Conservation (phyloP, 2,113 vertebrate genomes). For the Erpornis zantholeuca region DNA sequence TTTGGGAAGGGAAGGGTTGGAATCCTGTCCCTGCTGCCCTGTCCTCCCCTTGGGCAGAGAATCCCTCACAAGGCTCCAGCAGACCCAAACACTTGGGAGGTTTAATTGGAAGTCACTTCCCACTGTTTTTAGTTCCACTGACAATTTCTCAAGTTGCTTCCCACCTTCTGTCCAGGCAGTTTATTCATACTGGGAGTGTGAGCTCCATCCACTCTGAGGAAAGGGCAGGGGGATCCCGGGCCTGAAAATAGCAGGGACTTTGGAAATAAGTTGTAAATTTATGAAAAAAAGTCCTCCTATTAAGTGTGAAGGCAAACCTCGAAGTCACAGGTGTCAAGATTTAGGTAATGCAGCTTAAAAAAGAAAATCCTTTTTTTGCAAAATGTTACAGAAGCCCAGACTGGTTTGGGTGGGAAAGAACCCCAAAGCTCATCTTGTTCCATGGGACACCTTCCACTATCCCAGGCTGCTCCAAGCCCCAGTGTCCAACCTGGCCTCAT, state of each 20-base stretch:
- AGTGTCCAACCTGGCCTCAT: background rate
- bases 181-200: background rate
- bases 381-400: background rate
- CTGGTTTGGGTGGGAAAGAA: background rate
- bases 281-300: background rate
- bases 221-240: background rate
- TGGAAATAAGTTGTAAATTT: background rate
- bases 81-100: background rate
- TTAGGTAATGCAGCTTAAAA: background rate
- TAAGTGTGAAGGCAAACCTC: background rate
- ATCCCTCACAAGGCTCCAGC: background rate
- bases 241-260: background rate
- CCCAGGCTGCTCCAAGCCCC: background rate
- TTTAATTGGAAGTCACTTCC: background rate
- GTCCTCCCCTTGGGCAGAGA: background rate
- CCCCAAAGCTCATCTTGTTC: background rate
- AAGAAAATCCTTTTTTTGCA: background rate
- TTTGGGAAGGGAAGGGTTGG: background rate
- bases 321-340: background rate
- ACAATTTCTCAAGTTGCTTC: background rate
- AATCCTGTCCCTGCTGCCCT: background rate
- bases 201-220: background rate
- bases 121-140: background rate
- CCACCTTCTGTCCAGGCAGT: background rate
- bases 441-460: background rate